Base-by-base conservation (phyloP, 2,113 vertebrate genomes). In the Chunga burmeisteri region DNA sequence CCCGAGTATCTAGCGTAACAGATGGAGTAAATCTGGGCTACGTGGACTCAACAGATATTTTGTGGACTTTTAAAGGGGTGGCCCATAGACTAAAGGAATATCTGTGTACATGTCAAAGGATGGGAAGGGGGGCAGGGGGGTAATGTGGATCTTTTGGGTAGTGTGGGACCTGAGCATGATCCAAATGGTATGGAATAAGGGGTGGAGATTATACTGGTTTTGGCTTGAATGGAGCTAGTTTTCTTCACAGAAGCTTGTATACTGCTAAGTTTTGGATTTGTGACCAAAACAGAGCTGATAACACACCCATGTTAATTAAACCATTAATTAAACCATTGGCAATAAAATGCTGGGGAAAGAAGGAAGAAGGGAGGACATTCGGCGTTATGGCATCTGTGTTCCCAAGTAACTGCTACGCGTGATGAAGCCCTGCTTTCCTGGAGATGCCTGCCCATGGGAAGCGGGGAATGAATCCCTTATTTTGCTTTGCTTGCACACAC, bases 391-490 rank as follows among this genome's bases (percentile, higher is more conserved):
- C 11, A 10, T 26, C 13, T 47, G 30, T n/a, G 52, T 36, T 86
- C 53, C 61, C 59, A 70, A 78, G 56, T 59, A 49, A 59, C 27
- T 0, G 0, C 15, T 46, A 61, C 6, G 9, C 0, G 2, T 34
- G 74, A 56, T 10, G 40, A 21, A 91, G n/a, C 62, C 38, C 21
- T 17, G 21, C 46, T 66, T 59, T 61, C 50, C 62, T 75, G 46
- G 44, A 63, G 25, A 49, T 18, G 81, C 61, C 88, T 88, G 80
- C 13, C 27, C 2, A 16, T 20, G 27, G 42, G 66, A 95, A 83
- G 16, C 6, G 4, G 52, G 30, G 61, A 56, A 62, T 55, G 25
- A 80, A 75, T 79, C 34, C 66, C 66, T 82, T 86, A 21, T 61
- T 79, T 71, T 61, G 30, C 71, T 89, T 62, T 62, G 15, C 36